Percentiles rank a stretch among this genome's conserved stretches.
phyloP scores from a whole-genome alignment of 2,888 invertebrate genomes.

The Notodonta ziczac region DNA sequence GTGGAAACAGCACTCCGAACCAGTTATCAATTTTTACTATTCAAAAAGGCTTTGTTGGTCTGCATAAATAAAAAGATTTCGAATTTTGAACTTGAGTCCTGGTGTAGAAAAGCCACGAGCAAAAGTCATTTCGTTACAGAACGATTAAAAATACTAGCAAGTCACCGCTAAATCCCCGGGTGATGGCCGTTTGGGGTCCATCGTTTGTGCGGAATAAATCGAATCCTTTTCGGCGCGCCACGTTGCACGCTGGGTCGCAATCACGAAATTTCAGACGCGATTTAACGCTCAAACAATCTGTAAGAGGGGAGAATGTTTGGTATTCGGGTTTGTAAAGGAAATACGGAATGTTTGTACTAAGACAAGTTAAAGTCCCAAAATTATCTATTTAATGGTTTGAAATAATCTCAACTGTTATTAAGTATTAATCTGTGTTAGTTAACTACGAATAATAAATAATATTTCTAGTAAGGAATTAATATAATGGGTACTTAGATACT shows the following conservation, averaged over 20 bases:
- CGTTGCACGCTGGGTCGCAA: conserved; percentile 20
- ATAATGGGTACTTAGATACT: too few relatives aligned
- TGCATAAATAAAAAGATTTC: too few relatives aligned
- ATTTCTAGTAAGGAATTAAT: too few relatives aligned
- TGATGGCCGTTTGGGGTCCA: conserved; percentile 27
- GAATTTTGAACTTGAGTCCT: too few relatives aligned
- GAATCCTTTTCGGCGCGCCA: conserved; percentile 38
- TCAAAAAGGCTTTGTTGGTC: too few relatives aligned
- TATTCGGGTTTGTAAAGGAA: background rate
- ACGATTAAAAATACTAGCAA: conserved; percentile 30
- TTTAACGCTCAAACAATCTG: conserved; percentile 48
- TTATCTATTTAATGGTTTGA: too few relatives aligned
- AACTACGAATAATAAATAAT: too few relatives aligned
- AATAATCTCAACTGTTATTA: too few relatives aligned
- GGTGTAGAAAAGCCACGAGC: conserved; percentile 1
- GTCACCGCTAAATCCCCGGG: conserved; percentile 18
- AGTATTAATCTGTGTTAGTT: too few relatives aligned
- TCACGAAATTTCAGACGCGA: conserved; percentile 50
- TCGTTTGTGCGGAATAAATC: conserved; percentile 48
- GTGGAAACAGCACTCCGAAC: too few relatives aligned
- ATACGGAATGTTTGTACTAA: background rate
- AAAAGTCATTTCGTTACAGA: background rate
- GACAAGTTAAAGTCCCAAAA: too few relatives aligned
- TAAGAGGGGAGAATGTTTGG: conserved; percentile 15
- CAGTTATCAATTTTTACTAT: too few relatives aligned